These are phyloP conservation scores for Caenorhabditis sulstoni DNA, from an alignment of 2,888 invertebrate species.

Conservation along the genomic window DNA sequence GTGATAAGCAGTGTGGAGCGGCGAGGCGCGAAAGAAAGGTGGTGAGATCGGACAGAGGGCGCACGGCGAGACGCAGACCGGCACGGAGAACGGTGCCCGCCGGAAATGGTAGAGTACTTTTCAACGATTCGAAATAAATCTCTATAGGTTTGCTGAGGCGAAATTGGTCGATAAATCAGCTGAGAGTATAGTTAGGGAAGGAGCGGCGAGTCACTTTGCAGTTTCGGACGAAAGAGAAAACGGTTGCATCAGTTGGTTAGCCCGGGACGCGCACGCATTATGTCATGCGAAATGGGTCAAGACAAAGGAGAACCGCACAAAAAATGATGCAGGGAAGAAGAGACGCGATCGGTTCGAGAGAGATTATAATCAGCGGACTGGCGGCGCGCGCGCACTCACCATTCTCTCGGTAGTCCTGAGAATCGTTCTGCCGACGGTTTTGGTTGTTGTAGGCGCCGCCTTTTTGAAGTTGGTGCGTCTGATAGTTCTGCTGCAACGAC, in stretches of 20 bases:
- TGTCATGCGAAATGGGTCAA: conserved; percentile 59
- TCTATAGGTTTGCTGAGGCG: neutral
- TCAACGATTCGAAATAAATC: neutral
- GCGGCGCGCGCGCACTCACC: conserved; percentile 26
- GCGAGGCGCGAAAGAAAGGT: conserved; percentile 7
- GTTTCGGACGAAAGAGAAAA: conserved; percentile 42
- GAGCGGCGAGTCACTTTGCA: conserved; percentile 7
- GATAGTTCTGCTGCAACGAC: conserved; percentile 8
- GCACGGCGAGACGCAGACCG: conserved; percentile 8
- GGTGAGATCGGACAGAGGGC: conserved; percentile 9
- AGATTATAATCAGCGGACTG: conserved; percentile 31
- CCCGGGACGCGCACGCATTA: conserved; percentile 26
- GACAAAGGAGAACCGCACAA: conserved; percentile 28
- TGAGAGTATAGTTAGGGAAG: conserved; percentile 18
- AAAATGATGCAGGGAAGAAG: conserved; percentile 5
- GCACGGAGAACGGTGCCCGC: neutral
- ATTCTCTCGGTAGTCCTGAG: conserved; percentile 43
- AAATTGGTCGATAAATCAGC: conserved; percentile 25
- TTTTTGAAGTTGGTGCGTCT: conserved; percentile 19
- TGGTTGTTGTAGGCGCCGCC: conserved; percentile 21
- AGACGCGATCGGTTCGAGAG: conserved; percentile 2
- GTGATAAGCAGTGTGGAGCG: conserved; percentile 24
- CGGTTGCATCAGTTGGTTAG: conserved; percentile 46
- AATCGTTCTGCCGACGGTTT: conserved; percentile 34
- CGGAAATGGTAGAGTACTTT: neutral